Evolutionary conservation across 2,113 vertebrate genomes (phyloP).

Genomic region (Anhinga rufa): DNA sequence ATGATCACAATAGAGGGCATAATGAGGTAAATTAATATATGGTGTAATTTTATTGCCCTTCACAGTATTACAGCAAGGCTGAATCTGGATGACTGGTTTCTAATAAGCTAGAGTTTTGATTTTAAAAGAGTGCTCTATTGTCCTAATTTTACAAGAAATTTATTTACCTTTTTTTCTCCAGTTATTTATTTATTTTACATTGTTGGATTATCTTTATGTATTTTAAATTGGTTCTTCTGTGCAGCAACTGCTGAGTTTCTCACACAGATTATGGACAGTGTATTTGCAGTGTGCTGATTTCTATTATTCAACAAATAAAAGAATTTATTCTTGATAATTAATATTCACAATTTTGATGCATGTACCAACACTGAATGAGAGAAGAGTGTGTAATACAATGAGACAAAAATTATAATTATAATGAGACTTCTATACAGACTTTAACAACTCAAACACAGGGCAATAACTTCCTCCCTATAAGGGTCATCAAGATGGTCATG

Average conservation of each 20-base stretch:
- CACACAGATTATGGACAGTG: background rate
- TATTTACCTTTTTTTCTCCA: background rate
- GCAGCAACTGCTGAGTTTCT: background rate
- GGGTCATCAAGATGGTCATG: background rate
- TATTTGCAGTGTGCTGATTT: background rate
- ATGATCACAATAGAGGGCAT: background rate
- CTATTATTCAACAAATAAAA: background rate
- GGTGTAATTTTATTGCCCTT: background rate
- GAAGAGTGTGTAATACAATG: rapidly evolving
- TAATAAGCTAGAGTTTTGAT: background rate
- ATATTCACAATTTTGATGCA: background rate
- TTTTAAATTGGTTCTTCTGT: background rate
- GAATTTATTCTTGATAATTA: background rate
- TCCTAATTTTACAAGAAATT: background rate
- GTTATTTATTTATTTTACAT: background rate
- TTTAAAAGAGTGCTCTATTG: background rate
- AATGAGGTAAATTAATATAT: background rate
- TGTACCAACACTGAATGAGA: background rate
- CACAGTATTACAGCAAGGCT: background rate
- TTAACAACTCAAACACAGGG: background rate
- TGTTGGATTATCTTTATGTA: background rate
- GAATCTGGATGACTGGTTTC: background rate
- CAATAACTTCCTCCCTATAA: background rate
- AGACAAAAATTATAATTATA: background rate
- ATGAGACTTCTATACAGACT: background rate